Evolutionary conservation across 64 coral and sea anemone genomes (phyloP), one percentile per base, ranked within the genome.

Genomic region (Montipora efflorescens): DNA sequence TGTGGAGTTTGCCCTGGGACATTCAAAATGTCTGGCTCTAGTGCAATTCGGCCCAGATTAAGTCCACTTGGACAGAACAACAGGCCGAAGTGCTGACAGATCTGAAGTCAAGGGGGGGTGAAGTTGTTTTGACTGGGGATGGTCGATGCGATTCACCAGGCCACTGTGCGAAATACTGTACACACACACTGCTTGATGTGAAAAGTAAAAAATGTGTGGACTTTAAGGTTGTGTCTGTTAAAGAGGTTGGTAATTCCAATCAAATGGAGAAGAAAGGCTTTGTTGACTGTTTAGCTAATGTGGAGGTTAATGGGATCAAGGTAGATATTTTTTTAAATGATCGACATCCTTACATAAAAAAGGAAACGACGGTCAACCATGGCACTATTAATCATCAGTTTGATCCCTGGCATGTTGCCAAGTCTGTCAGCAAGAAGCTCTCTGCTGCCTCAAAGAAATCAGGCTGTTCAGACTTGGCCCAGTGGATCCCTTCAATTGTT

Each of bases 351-450:
- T 79, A 90, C n/a, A 94, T 94, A 2, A 89, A 69, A 64, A 87
- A 87, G 15, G 83, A 94, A 52, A 88, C 89, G 67, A 73, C 62
- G 43, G 84, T 80, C 1, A 94, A 89, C 78, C 76, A 94, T 67
- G 48, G 48, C 5, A 8, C 45, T 3, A 89, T 89, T 11, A 36
- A 77, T 45, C 86, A 94, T 47, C 77, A 81, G 16, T 94, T 88
- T 83, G 92, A 94, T 52, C 83, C 84, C 2, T 94, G 92, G 92
- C 92, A 94, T 28, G 4, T 94, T 36, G 92, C 87, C n/a, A 94
- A 89, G 84, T 67, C 75, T 49, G 69, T 94, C 9, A 94, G 75
- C 9, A 94, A 94, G 45, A 93, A 93, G 46, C 28, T 93, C 18
- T 79, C 74, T 43, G 81, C 70, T 78, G 81, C 70, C 57, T 74